phyloP scores from a whole-genome alignment of 1,140 invertebrate species.

The Drosophila neocordata region DNA sequence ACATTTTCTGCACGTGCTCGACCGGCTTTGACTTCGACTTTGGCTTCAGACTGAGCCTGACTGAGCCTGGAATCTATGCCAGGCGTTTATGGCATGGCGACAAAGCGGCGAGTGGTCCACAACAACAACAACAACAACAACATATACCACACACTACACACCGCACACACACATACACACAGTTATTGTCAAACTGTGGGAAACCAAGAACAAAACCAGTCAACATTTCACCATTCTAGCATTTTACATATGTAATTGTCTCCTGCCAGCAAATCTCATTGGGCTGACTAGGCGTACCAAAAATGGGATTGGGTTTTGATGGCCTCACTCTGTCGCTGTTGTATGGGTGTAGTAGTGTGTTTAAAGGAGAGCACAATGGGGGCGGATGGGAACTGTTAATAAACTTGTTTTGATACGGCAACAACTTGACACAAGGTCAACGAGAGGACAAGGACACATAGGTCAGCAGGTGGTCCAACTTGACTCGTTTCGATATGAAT shows the following conservation, averaged over 20 bases:
- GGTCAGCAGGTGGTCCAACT: slow-evolving; percentile 67
- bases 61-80: slow-evolving; percentile 15
- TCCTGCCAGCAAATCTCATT: too few relatives aligned
- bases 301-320: too few relatives aligned
- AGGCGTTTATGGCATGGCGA: slow-evolving; percentile 49
- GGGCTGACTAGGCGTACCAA: slow-evolving; percentile 25
- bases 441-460: slow-evolving; percentile 66
- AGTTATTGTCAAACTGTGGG: slow-evolving; percentile 42
- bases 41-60: background rate
- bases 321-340: too few relatives aligned
- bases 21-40: slow-evolving; percentile 5
- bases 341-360: too few relatives aligned
- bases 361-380: background rate
- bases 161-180: background rate
- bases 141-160: too few relatives aligned
- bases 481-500: slow-evolving; percentile 14
- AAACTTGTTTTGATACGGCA: slow-evolving; percentile 71
- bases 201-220: background rate
- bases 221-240: slow-evolving; percentile 1
- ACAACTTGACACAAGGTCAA: slow-evolving; percentile 52
- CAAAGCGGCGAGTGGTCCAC: slow-evolving; percentile 35
- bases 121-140: too few relatives aligned
- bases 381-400: slow-evolving; percentile 52
- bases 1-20: slow-evolving; percentile 76
- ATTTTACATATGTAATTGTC: slow-evolving; percentile 58